A percentile compares a stretch with the other conserved stretches of the same genome.
Evolutionary conservation across 2,113 vertebrate species (phyloP).

Genomic region (Isichthys henryi): DNA sequence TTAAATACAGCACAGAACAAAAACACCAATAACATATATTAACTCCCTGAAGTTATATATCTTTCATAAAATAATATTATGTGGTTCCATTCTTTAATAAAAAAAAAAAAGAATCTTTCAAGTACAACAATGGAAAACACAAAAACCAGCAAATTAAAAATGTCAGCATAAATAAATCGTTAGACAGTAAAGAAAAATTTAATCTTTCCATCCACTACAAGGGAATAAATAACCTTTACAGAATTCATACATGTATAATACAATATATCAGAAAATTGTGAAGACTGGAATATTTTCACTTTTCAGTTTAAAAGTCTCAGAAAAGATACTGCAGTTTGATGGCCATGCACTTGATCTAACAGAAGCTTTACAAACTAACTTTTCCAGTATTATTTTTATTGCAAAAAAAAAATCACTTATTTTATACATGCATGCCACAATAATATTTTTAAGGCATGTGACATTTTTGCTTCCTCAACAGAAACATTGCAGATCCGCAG

Average conservation of each 20-base stretch:
- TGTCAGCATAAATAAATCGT: neutral
- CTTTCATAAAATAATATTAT: neutral
- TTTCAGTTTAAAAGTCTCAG: neutral
- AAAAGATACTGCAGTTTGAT: neutral
- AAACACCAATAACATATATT: neutral
- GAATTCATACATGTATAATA: neutral
- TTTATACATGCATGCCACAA: neutral
- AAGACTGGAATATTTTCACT: neutral
- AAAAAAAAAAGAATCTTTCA: neutral
- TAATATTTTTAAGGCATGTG: conserved; percentile 1
- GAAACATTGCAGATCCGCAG: conserved; percentile 3
- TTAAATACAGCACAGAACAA: neutral
- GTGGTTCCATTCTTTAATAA: neutral
- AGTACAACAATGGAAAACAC: neutral
- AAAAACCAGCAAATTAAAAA: neutral
- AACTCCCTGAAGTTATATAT: neutral
- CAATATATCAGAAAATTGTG: neutral
- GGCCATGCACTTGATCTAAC: neutral
- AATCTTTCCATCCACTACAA: neutral
- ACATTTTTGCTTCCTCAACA: conserved; percentile 5
- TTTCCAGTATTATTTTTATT: neutral
- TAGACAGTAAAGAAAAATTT: neutral
- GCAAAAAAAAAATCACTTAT: neutral
- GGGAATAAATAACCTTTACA: neutral
- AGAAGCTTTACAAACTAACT: neutral